Conservation (phyloP, 2,888 invertebrate species). For the Yponomeuta evonymella region DNA sequence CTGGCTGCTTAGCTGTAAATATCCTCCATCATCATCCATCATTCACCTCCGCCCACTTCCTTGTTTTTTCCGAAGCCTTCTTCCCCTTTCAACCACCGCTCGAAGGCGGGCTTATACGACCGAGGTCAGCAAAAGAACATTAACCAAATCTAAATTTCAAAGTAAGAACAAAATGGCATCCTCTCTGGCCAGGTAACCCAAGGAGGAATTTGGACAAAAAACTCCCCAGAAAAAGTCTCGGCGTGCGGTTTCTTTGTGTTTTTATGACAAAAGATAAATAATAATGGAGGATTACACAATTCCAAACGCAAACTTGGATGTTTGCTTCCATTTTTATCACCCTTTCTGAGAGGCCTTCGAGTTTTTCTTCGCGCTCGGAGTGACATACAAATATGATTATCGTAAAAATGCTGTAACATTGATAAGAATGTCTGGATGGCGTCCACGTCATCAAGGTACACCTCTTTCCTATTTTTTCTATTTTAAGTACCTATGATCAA, state of each 20-base stretch:
- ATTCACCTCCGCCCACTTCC: no score
- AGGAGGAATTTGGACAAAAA: constrained; percentile 49
- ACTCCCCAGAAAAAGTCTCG: constrained; percentile 39
- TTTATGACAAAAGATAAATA: constrained; percentile 36
- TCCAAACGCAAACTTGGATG: constrained; percentile 51
- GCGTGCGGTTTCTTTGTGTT: constrained; percentile 58
- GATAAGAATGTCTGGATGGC: neutral
- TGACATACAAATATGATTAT: constrained; percentile 3
- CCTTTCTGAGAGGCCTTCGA: constrained; percentile 33
- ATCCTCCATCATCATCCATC: no score
- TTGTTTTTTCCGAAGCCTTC: no score
- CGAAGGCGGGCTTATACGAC: neutral
- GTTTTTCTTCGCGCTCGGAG: neutral
- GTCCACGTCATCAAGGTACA: neutral
- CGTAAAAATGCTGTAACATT: neutral
- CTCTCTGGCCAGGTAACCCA: constrained; percentile 51
- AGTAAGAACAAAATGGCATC: constrained; percentile 18
- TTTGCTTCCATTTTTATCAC: constrained; percentile 58
- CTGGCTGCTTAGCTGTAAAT: no score
- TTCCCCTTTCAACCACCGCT: no score
- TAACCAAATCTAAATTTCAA: neutral
- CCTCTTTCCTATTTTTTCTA: neutral
- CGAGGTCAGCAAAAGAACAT: neutral
- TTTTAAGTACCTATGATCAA: neutral
- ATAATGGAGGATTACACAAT: constrained; percentile 48